Evolutionary conservation across 2,797 vertebrate genomes (phyloP).

Genomic region (Varecia variegata): DNA sequence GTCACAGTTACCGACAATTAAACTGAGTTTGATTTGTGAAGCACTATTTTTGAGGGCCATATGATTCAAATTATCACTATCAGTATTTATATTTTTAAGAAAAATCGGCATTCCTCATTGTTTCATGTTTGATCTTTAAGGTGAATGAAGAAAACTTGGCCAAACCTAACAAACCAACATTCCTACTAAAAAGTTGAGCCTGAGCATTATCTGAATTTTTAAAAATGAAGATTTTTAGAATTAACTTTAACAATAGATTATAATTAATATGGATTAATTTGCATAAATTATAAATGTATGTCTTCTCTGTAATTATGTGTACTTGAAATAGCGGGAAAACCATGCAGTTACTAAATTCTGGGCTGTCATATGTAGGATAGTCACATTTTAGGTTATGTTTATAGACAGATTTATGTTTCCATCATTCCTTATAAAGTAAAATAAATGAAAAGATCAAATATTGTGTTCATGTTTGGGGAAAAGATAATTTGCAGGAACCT

Average conservation of each 20-base stretch:
- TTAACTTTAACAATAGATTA: neutral
- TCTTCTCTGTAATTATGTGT: neutral
- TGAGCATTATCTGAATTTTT: neutral
- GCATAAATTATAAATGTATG: neutral
- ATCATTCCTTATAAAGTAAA: constrained; percentile 30
- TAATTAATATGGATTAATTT: constrained; percentile 42
- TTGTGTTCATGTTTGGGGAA: neutral
- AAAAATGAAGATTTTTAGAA: neutral
- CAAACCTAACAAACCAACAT: constrained; percentile 9
- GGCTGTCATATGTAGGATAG: neutral
- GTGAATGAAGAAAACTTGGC: neutral
- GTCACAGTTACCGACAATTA: neutral
- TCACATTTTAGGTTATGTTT: neutral
- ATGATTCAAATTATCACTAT: constrained; percentile 40
- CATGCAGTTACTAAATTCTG: neutral
- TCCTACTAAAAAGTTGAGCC: constrained; percentile 1
- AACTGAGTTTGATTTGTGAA: constrained; percentile 46
- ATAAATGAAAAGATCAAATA: neutral
- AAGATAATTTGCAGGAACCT: neutral
- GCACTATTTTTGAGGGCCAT: constrained; percentile 61
- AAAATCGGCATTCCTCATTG: neutral
- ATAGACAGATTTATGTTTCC: neutral
- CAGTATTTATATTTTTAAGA: constrained; percentile 44
- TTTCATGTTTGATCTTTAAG: constrained; percentile 45
- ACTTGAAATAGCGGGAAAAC: neutral